These are phyloP conservation scores for Phrynocephalus guinanensis DNA, from an alignment of 2,797 vertebrate genomes.

Conservation along the genomic window DNA sequence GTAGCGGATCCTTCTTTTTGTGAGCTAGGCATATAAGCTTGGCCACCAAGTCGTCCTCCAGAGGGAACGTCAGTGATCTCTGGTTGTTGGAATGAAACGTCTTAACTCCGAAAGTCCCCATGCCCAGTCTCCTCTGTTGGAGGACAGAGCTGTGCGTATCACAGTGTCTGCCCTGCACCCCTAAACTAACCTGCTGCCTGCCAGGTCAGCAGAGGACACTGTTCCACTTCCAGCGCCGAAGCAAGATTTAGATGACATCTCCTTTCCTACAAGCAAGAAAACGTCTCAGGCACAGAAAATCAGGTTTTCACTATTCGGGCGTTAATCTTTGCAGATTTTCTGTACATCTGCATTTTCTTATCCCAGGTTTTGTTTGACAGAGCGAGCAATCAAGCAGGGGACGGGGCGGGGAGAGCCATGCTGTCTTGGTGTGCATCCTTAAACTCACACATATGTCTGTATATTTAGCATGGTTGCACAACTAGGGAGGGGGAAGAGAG, in stretches of 20 bases:
- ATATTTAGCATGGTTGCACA: neutral
- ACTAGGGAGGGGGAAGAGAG: neutral
- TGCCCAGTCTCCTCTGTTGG: neutral
- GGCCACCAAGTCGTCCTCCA: neutral
- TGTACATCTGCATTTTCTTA: conserved; percentile 2
- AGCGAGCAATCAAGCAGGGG: neutral
- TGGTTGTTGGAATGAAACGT: neutral
- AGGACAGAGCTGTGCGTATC: neutral
- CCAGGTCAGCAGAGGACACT: neutral
- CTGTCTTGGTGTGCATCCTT: neutral
- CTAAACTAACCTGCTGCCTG: neutral
- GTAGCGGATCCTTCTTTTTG: neutral
- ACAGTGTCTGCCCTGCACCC: neutral
- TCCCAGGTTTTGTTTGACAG: neutral
- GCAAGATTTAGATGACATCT: neutral
- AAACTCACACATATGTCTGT: neutral
- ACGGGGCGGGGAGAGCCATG: neutral
- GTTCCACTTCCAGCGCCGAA: neutral
- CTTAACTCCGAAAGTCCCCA: neutral
- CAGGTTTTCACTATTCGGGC: neutral
- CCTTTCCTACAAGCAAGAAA: neutral
- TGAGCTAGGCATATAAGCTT: neutral
- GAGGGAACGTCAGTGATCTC: neutral
- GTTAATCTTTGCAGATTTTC: neutral
- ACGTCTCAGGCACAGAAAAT: neutral